Evolutionary conservation across 2,113 vertebrate species (phyloP).

Genomic region (Carassius carassius): DNA sequence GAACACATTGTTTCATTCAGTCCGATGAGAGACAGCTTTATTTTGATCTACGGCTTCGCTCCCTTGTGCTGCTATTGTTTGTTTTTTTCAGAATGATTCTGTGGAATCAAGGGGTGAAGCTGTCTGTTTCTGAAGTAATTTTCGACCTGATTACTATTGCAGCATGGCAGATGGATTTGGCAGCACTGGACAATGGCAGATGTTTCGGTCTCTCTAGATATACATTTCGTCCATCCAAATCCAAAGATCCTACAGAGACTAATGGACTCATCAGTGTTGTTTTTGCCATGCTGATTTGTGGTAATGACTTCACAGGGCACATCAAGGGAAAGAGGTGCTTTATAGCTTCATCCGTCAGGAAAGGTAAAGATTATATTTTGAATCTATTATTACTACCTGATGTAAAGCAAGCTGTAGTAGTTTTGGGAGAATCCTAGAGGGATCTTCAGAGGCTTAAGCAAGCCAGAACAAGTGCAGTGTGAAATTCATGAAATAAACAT

Average conservation of each 20-base stretch:
- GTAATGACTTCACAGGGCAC: slow-evolving; percentile 66
- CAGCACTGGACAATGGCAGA: slow-evolving; percentile 47
- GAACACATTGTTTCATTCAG: slow-evolving; percentile 11
- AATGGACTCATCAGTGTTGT: slow-evolving; percentile 59
- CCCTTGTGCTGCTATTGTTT: background rate
- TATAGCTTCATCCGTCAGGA: slow-evolving; percentile 59
- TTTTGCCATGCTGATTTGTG: slow-evolving; percentile 69
- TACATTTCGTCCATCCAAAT: slow-evolving; percentile 61
- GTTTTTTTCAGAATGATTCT: no score
- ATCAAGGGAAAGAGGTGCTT: slow-evolving; percentile 54
- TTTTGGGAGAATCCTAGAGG: slow-evolving; percentile 36
- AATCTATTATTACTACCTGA: slow-evolving; percentile 61
- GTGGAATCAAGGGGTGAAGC: background rate
- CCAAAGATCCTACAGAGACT: slow-evolving; percentile 61
- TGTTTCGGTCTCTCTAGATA: slow-evolving; percentile 53
- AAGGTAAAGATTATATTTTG: slow-evolving; percentile 60
- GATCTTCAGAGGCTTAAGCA: slow-evolving; percentile 39
- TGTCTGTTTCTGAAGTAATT: slow-evolving; percentile 2
- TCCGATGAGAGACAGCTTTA: background rate
- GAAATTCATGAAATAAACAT: slow-evolving; percentile 61
- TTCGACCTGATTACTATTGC: background rate
- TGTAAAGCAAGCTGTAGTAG: slow-evolving; percentile 66
- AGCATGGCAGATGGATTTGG: slow-evolving; percentile 34
- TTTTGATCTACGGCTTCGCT: background rate
- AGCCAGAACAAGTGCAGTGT: slow-evolving; percentile 52